Percentiles rank a stretch among this genome's conserved stretches.
phyloP scores from a whole-genome alignment of 2,113 vertebrate genomes.

The Pogona vitticeps region DNA sequence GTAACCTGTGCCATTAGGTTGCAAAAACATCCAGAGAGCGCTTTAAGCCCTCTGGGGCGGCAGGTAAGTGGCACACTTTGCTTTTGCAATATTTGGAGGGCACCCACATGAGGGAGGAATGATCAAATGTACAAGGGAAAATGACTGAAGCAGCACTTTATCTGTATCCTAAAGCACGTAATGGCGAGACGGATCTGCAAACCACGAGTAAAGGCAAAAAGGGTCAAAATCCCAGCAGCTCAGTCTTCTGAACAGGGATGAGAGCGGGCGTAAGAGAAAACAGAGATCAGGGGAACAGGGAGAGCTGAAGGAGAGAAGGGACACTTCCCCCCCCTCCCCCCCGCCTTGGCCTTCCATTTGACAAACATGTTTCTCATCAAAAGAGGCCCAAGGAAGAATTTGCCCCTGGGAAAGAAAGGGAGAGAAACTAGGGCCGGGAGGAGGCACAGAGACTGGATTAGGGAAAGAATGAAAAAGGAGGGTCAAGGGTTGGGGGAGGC shows the following conservation, averaged over 20 bases:
- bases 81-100: too few species aligned
- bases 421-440: slow-evolving; percentile 58
- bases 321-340: neutral
- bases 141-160: too few species aligned
- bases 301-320: neutral
- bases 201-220: too few species aligned
- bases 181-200: too few species aligned
- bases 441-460: slow-evolving; percentile 62
- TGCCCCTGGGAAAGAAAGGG: slow-evolving; percentile 61
- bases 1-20: too few species aligned
- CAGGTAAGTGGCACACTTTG: too few species aligned
- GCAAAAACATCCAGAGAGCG: too few species aligned
- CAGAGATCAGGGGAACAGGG: slow-evolving; percentile 16
- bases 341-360: slow-evolving; percentile 39
- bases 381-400: slow-evolving; percentile 63
- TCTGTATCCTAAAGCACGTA: too few species aligned
- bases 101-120: too few species aligned
- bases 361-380: slow-evolving; percentile 59
- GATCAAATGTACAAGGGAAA: too few species aligned
- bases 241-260: neutral
- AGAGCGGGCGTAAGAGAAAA: neutral
- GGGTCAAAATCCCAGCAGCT: neutral
- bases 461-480: slow-evolving; percentile 50
- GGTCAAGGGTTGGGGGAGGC: slow-evolving; percentile 37
- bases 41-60: too few species aligned